phyloP scores from a whole-genome alignment of 2,888 invertebrate species.

The Sarcophaga variegata region DNA sequence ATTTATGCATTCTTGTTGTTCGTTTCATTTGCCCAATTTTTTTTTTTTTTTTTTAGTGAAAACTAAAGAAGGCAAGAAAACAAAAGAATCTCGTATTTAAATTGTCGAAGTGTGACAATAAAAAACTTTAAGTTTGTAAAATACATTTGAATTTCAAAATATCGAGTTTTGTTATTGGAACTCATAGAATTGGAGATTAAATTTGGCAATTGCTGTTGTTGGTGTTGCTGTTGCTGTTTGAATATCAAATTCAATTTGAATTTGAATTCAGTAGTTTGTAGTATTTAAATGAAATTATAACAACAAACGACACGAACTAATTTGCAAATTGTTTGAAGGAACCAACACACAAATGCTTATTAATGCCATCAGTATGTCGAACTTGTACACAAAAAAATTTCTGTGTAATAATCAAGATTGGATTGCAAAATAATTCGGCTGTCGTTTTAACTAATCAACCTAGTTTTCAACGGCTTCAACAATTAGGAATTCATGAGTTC shows the following conservation, averaged over 20 bases:
- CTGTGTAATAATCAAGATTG: too few species aligned
- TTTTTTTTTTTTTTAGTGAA: slow-evolving; percentile 33
- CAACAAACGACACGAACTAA: slow-evolving; percentile 35
- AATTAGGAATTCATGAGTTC: too few species aligned
- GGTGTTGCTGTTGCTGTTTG: background rate
- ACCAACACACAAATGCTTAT: background rate
- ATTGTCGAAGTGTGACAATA: slow-evolving; percentile 47
- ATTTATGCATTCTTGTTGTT: background rate
- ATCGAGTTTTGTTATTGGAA: background rate
- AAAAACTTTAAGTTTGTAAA: slow-evolving; percentile 52
- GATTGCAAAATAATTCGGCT: too few species aligned
- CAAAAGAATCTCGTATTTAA: slow-evolving; percentile 11
- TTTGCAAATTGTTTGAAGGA: slow-evolving; percentile 22
- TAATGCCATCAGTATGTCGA: background rate
- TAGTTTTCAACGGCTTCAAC: too few species aligned
- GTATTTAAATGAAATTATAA: slow-evolving; percentile 35
- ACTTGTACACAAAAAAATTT: too few species aligned
- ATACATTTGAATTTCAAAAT: slow-evolving; percentile 28
- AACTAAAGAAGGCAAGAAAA: background rate
- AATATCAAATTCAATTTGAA: background rate
- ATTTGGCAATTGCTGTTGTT: slow-evolving; percentile 48
- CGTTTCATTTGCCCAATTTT: background rate
- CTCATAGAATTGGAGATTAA: slow-evolving; percentile 33
- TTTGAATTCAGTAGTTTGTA: slow-evolving; percentile 31
- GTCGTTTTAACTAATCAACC: too few species aligned